A percentile compares a stretch with the other conserved stretches of the same genome.
Evolutionary conservation across 2,888 invertebrate species (phyloP).

Genomic region (Eupithecia dodoneata): DNA sequence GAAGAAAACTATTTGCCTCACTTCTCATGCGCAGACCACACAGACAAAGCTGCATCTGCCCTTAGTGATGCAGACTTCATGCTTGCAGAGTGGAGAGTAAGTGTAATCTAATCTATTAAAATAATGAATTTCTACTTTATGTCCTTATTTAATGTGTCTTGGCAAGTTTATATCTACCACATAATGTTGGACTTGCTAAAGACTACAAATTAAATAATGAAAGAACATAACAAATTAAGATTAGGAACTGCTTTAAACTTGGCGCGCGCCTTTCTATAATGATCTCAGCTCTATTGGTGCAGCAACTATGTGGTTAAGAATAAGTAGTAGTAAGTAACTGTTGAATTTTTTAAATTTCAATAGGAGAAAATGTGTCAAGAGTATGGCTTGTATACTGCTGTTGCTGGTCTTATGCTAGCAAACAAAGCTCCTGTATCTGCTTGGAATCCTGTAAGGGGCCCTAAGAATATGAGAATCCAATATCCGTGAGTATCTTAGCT

Average conservation of each 20-base stretch:
- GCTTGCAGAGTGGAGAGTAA: conserved; percentile 87
- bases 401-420: conserved; percentile 88
- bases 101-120: conserved; percentile 38
- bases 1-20: conserved; percentile 91
- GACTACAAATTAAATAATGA: no score
- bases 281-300: no score
- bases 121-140: no score
- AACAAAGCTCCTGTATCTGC: conserved; percentile 87
- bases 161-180: no score
- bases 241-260: no score
- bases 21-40: conserved; percentile 86
- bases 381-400: conserved; percentile 86
- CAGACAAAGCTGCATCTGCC: conserved; percentile 84
- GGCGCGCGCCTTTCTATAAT: no score
- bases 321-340: background rate
- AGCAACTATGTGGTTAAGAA: background rate
- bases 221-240: no score
- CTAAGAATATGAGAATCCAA: conserved; percentile 73
- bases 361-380: conserved; percentile 80
- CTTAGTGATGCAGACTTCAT: conserved; percentile 89
- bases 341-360: conserved; percentile 15
- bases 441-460: conserved; percentile 89
- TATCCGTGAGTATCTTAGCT: conserved; percentile 69
- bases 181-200: no score
- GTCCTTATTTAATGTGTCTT: no score